Base-by-base conservation (phyloP, 2,888 invertebrate genomes). In the Pyrrhia umbra region DNA sequence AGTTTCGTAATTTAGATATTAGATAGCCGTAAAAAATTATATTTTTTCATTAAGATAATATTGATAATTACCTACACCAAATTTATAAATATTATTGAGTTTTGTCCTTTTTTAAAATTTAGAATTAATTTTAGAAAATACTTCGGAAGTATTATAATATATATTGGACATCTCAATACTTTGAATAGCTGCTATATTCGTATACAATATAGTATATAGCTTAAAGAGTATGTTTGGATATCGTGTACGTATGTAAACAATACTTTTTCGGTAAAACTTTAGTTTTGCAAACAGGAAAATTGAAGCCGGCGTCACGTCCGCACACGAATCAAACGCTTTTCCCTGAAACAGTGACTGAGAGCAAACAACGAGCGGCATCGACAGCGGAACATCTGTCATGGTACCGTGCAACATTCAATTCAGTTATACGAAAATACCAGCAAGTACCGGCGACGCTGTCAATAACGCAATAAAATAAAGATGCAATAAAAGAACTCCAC, bases 401-500 rank as follows among this genome's bases (percentile, higher is more conserved):
- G 54, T 58, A 70, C 63, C 50, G 56, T 55, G 54, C 55, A 70
- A 69, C 78, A 77, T 66, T 74, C 64, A 79, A 80, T 81, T 71
- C 59, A 66, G 60, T 51, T 52, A 56, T 47, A 68, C 54, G 63
- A 79, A 76, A 80, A 78, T 69, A 74, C 73, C 66, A 72, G 23
- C 46, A 42, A 60, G 55, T 71, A 72, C 60, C 62, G 66, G 74
- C 69, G 67, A 62, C 60, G 62, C 70, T 68, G 70, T 78, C 79
- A 81, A 78, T 84, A 83, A 79, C 68, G 77, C 62, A 75, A 79
- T 76, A 76, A 77, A 72, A 82, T 82, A 83, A 81, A 84, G 79
- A 82, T 84, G 81, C 88, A 88, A 89, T 86, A 87, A 85, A 86
- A 85, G 82, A 84, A 88, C 80, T 86, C 83, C 77, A 86, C 87